These are phyloP conservation scores for Gymnocypris eckloni DNA, from an alignment of 2,797 vertebrate species.

Conservation along the genomic window DNA sequence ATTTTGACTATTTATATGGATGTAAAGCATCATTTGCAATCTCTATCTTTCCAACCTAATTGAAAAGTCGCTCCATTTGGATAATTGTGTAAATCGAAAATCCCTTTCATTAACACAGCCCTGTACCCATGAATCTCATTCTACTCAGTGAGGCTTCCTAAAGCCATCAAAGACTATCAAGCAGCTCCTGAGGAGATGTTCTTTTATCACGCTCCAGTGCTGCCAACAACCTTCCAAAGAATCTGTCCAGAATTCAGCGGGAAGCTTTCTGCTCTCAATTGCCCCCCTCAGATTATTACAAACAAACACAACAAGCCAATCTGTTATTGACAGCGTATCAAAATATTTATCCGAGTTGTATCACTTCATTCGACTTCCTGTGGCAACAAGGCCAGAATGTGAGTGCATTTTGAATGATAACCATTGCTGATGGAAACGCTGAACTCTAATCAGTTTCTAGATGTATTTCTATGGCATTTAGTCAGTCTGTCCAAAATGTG, in stretches of 20 bases:
- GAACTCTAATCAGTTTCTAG: slow-evolving; percentile 9
- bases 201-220: slow-evolving; percentile 34
- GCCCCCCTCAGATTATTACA: slow-evolving; percentile 26
- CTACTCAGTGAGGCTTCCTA: slow-evolving; percentile 21
- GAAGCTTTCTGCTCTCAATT: slow-evolving; percentile 21
- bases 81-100: slow-evolving; percentile 11
- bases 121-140: slow-evolving; percentile 1
- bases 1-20: not conserved
- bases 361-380: not conserved
- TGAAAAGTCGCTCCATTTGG: not conserved
- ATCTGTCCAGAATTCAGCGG: slow-evolving; percentile 6
- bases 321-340: slow-evolving; percentile 22
- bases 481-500: not conserved
- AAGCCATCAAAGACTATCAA: slow-evolving; percentile 46
- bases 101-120: slow-evolving; percentile 25
- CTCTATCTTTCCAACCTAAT: not conserved
- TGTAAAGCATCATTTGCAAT: not conserved
- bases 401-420: not conserved
- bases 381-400: slow-evolving; percentile 10
- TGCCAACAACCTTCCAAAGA: slow-evolving; percentile 21
- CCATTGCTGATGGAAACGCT: not conserved
- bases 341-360: not conserved
- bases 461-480: not conserved
- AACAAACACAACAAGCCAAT: not conserved
- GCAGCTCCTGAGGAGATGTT: slow-evolving; percentile 20